Evolutionary conservation across 2,113 vertebrate genomes (phyloP).

Genomic region (Crypturellus undulatus): DNA sequence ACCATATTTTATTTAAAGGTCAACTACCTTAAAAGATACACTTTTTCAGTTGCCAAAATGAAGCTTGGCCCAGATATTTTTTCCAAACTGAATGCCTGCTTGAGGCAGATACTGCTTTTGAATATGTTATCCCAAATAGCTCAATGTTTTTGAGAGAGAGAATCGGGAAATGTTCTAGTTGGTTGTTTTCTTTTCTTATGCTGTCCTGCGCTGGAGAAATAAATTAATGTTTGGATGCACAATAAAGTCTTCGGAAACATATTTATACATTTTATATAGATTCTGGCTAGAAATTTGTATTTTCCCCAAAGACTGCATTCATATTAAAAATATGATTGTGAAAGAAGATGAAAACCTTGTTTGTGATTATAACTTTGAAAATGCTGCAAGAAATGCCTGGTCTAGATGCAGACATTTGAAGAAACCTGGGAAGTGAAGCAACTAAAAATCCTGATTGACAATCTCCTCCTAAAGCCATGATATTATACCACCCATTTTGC

Average conservation of each 20-base stretch:
- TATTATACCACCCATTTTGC: not conserved
- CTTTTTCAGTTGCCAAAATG: not conserved
- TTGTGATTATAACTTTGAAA: not conserved
- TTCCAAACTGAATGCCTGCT: not conserved
- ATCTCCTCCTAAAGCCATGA: not conserved
- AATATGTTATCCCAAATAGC: not conserved
- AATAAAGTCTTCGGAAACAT: not conserved
- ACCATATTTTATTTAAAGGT: constrained; percentile 7
- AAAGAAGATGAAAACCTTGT: not conserved
- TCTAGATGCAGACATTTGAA: not conserved
- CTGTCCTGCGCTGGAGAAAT: not conserved
- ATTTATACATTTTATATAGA: not conserved
- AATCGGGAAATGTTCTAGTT: not conserved
- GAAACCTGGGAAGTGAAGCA: not conserved
- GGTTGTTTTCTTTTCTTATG: not conserved
- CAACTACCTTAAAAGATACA: not conserved
- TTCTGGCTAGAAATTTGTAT: not conserved
- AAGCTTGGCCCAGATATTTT: not conserved
- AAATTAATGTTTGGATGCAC: not conserved
- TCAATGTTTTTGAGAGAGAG: not conserved
- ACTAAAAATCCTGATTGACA: not conserved
- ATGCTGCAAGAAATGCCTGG: not conserved
- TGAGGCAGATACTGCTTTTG: not conserved
- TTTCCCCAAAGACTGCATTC: not conserved
- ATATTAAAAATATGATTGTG: not conserved